Evolutionary conservation across 2,888 invertebrate genomes (phyloP).

Genomic region (Rhagonycha fulva): DNA sequence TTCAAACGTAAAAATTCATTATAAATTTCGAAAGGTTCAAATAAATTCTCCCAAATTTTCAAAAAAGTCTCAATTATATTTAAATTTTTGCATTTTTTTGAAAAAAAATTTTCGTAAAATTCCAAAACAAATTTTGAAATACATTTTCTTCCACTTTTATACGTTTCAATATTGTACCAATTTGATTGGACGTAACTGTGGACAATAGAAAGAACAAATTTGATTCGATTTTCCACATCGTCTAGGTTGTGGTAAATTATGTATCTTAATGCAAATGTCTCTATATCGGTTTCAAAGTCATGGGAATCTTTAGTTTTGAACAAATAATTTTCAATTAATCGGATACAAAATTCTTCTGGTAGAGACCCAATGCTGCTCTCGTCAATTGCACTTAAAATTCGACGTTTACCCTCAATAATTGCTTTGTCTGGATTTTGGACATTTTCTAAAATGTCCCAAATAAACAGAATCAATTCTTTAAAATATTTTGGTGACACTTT

Average conservation of each 20-base stretch:
- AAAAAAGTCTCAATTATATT: not conserved
- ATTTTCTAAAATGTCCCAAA: not conserved
- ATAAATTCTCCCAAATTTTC: not conserved
- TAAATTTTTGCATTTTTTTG: not conserved
- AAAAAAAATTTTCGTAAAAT: not conserved
- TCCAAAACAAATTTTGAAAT: not conserved
- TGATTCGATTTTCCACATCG: not conserved
- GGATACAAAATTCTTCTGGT: not conserved
- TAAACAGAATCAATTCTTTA: not conserved
- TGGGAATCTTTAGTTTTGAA: not conserved
- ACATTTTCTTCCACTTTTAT: not conserved
- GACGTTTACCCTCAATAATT: not conserved
- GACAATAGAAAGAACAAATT: not conserved
- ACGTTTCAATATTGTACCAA: not conserved
- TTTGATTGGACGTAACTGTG: not conserved
- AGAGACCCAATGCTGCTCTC: not conserved
- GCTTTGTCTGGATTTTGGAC: not conserved
- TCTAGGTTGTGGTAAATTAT: not conserved
- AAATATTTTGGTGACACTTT: not conserved
- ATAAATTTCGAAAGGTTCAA: not conserved
- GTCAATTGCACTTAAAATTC: not conserved
- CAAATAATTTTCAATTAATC: slow-evolving; percentile 1
- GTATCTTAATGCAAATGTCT: not conserved
- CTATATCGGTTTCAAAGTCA: not conserved
- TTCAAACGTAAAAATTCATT: not conserved